A percentile compares a stretch with the other conserved stretches of the same genome.
Conservation (phyloP, 2,888 invertebrate genomes). For the Seira ritae region DNA sequence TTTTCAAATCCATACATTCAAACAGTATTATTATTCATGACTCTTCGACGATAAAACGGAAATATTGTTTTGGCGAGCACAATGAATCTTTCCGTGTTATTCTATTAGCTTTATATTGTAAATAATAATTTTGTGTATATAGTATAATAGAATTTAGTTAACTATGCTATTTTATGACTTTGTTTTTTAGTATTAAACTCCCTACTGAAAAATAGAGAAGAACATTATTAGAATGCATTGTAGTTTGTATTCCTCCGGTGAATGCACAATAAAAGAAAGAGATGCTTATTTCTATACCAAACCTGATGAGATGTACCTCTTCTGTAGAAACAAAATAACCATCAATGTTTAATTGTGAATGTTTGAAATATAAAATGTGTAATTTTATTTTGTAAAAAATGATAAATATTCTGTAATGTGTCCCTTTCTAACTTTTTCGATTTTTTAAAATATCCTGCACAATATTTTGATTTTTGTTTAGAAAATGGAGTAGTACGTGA, state of each 20-base stretch:
- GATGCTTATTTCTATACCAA: background rate
- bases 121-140: background rate
- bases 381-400: constrained; percentile 3
- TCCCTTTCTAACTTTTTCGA: too few relatives aligned
- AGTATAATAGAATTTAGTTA: too few relatives aligned
- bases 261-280: background rate
- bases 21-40: constrained; percentile 42
- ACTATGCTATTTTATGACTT: background rate
- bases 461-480: too few relatives aligned
- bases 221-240: background rate
- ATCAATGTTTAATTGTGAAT: background rate
- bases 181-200: background rate
- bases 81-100: constrained; percentile 9
- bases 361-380: background rate
- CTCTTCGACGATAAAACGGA: background rate
- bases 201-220: too few relatives aligned
- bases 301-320: constrained; percentile 21
- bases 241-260: background rate
- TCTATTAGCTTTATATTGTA: constrained; percentile 26
- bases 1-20: too few relatives aligned
- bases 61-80: background rate
- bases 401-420: too few relatives aligned
- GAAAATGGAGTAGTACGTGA: too few relatives aligned
- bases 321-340: background rate
- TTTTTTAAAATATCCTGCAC: too few relatives aligned